These are phyloP conservation scores for Brachionus asplanchnoidis DNA, from an alignment of 1,140 invertebrate species.

Conservation along the genomic window DNA sequence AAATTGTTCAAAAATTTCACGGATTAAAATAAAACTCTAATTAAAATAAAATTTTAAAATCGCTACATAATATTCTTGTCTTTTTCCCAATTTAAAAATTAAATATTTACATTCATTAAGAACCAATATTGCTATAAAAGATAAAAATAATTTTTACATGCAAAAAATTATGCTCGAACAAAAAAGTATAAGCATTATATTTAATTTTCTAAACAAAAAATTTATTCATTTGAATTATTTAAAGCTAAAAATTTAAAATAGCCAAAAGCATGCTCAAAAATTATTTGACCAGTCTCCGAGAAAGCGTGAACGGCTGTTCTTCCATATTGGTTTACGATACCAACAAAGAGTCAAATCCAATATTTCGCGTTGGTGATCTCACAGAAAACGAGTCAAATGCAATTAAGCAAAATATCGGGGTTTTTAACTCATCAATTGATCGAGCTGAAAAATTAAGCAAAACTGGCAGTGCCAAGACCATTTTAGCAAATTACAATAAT, in stretches of 20 bases:
- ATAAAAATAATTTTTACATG: neutral
- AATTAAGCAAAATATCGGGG: conserved; percentile 40
- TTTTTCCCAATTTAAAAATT: neutral
- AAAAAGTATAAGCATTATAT: neutral
- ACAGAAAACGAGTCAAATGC: conserved; percentile 30
- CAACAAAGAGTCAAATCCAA: conserved; percentile 39
- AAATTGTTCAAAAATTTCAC: too few species aligned
- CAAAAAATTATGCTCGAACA: neutral
- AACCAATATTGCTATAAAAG: neutral
- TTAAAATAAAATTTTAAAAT: neutral
- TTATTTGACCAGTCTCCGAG: conserved; percentile 18
- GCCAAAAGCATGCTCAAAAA: conserved; percentile 1
- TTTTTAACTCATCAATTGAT: conserved; percentile 39
- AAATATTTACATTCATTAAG: neutral
- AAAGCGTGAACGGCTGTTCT: conserved; percentile 32
- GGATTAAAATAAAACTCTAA: too few species aligned
- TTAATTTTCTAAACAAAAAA: neutral
- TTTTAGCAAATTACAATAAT: conserved; percentile 38
- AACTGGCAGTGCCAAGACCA: conserved; percentile 23
- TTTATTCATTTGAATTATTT: neutral
- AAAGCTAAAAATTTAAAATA: neutral
- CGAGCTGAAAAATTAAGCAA: conserved; percentile 35
- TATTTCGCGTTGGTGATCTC: conserved; percentile 36
- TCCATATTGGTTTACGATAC: conserved; percentile 37
- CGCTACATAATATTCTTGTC: neutral